A percentile compares a stretch with the other conserved stretches of the same genome.
These are phyloP conservation scores for Drosophila bipectinata DNA, from an alignment of 1,140 invertebrate genomes.

Conservation along the genomic window DNA sequence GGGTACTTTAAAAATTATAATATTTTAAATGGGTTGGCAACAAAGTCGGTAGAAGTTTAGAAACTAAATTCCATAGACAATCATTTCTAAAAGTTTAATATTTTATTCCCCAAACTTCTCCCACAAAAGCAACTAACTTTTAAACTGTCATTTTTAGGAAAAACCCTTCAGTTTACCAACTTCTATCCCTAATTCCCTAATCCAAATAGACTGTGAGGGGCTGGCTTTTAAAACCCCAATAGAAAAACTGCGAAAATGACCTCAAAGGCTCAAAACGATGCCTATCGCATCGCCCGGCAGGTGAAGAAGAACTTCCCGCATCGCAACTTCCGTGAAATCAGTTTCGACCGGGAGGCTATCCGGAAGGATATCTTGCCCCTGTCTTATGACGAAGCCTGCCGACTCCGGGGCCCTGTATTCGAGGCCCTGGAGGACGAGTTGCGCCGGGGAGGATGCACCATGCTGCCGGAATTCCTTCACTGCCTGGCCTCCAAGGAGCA, in stretches of 20 bases:
- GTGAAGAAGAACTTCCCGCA: conserved; percentile 56
- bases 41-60: not conserved
- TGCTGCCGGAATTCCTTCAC: conserved; percentile 58
- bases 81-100: too few species aligned
- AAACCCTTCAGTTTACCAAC: too few species aligned
- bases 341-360: conserved; percentile 59
- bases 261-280: conserved; percentile 44
- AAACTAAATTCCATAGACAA: too few species aligned
- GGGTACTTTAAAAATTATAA: not conserved
- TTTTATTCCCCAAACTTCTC: too few species aligned
- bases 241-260: conserved; percentile 1
- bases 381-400: conserved; percentile 39
- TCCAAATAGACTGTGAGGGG: not conserved
- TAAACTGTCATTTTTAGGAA: not conserved
- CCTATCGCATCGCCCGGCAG: conserved; percentile 42
- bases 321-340: conserved; percentile 63
- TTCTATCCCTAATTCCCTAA: not conserved
- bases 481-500: conserved; percentile 68
- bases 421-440: conserved; percentile 61
- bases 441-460: conserved; percentile 48
- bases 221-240: not conserved
- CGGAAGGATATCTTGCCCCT: conserved; percentile 35
- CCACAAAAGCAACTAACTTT: not conserved
- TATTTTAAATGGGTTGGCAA: not conserved
- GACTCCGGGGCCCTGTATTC: conserved; percentile 49